phyloP scores from a whole-genome alignment of 2,113 vertebrate species.

The Siphamia tubifer region DNA sequence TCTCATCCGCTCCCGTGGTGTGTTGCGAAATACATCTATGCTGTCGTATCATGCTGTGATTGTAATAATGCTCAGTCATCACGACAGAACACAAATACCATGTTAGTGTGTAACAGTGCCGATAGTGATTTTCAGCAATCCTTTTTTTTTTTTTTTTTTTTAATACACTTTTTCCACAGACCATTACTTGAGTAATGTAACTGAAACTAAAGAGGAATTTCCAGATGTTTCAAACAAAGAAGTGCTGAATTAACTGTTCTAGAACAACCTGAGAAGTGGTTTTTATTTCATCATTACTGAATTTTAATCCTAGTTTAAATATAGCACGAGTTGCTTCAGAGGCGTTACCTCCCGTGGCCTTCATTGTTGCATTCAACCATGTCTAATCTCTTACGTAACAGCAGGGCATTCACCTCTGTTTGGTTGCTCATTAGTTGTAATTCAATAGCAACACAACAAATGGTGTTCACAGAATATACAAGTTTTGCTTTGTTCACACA shows the following conservation, averaged over 20 bases:
- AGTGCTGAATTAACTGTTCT: background rate
- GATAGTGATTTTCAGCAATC: too few species aligned
- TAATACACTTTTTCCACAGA: background rate
- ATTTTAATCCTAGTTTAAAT: constrained; percentile 45
- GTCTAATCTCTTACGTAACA: constrained; percentile 66
- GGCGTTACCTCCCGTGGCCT: constrained; percentile 38
- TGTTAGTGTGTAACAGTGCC: background rate
- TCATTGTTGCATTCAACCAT: constrained; percentile 27
- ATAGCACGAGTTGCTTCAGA: constrained; percentile 23
- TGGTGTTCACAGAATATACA: constrained; percentile 26
- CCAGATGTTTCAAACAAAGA: background rate
- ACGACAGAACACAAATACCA: constrained; percentile 21
- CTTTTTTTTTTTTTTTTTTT: too few species aligned
- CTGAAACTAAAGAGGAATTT: background rate
- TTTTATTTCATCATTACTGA: constrained; percentile 32
- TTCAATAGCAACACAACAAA: constrained; percentile 42
- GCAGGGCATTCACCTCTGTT: constrained; percentile 36
- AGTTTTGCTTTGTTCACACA: constrained; percentile 16
- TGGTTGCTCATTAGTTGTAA: constrained; percentile 60
- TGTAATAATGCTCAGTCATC: constrained; percentile 16
- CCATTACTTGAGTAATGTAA: background rate
- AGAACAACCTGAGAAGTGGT: constrained; percentile 7
- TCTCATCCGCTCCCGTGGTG: background rate
- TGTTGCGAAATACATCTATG: background rate
- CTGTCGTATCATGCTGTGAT: constrained; percentile 4